Evolutionary conservation across 2,888 invertebrate genomes (phyloP), one percentile per base, ranked within the genome.

Genomic region (Cheilosia soror): DNA sequence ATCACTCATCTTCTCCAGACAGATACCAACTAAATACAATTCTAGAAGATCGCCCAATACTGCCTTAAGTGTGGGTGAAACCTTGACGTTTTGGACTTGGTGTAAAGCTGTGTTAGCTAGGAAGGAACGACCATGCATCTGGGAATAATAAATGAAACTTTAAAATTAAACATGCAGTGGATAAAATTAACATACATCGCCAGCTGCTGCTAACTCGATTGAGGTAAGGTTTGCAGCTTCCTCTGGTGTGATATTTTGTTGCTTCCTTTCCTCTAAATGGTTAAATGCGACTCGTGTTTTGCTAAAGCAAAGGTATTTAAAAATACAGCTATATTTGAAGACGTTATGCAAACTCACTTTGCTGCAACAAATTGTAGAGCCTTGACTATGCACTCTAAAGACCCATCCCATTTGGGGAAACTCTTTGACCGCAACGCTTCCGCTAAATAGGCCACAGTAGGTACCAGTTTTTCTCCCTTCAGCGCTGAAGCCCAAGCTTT

Each of bases 151-250:
- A 51, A 5, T 4, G 5, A 13, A 13, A 1, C 5, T 13, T 27
- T 11, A 27, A 11, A 29, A 2, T 13, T 27, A 11, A 5, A 27
- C 11, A 0, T 29, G 27, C 20, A 7, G 27, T 37, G 37, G 27
- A 33, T 3, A 15, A 11, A 15, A n/a, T 2, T 0, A 47, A 60
- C 78, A 88, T 93, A 96, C 96, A 93, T 97, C 96, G 0, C 98
- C 96, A 9, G 97, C 97, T 79, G 95, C 94, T 0, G 95, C 94
- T 15, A 98, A 93, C 89, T 97, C 96, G 47, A 98, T 96, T 0
- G 97, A 97, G 0, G 96, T 95, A 90, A 95, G 93, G 91, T 98
- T 98, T 95, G 97, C 97, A 0, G 98, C 98, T 89, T 96, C 96
- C 89, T 97, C 96, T 51, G 94, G 94, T 20, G 94, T 94, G 0